These are phyloP conservation scores for Cnemophilus loriae DNA, from an alignment of 2,113 vertebrate genomes.

Conservation along the genomic window DNA sequence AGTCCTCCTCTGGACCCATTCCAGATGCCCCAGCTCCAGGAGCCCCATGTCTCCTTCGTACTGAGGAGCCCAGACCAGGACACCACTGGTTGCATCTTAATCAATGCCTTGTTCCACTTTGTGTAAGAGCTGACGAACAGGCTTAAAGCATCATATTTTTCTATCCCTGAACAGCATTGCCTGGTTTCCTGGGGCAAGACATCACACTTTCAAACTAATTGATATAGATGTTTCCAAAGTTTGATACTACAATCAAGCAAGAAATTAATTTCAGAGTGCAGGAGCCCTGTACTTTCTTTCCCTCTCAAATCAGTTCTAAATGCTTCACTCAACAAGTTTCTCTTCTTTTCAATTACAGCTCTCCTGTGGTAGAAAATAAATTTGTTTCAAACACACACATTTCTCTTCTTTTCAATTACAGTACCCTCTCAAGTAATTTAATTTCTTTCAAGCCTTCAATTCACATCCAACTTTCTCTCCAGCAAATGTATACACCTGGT, in stretches of 20 bases:
- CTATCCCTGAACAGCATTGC: neutral
- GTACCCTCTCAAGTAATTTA: conserved; percentile 23
- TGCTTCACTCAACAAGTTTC: conserved; percentile 31
- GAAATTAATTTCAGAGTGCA: conserved; percentile 16
- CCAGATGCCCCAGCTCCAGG: too few relatives aligned
- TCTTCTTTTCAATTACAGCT: conserved; percentile 50
- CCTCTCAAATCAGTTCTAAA: conserved; percentile 43
- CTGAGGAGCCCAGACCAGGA: neutral
- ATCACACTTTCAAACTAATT: conserved; percentile 19
- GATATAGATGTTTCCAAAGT: conserved; percentile 13
- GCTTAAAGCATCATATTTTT: neutral
- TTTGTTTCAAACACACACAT: conserved; percentile 18
- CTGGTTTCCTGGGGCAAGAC: neutral
- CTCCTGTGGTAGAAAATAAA: conserved; percentile 54
- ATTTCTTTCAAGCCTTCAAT: conserved; percentile 31
- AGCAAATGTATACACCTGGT: neutral
- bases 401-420: conserved; percentile 48
- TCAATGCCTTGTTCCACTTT: neutral
- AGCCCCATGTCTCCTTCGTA: neutral
- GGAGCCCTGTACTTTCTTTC: neutral
- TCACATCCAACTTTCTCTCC: conserved; percentile 3
- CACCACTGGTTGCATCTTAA: neutral
- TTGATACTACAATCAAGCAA: conserved; percentile 13
- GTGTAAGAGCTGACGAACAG: neutral
- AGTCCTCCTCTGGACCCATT: rapidly evolving